A percentile compares a stretch with the other conserved stretches of the same genome.
Evolutionary conservation across 2,113 vertebrate species (phyloP).

Genomic region (Anarhynchus alexandrinus): DNA sequence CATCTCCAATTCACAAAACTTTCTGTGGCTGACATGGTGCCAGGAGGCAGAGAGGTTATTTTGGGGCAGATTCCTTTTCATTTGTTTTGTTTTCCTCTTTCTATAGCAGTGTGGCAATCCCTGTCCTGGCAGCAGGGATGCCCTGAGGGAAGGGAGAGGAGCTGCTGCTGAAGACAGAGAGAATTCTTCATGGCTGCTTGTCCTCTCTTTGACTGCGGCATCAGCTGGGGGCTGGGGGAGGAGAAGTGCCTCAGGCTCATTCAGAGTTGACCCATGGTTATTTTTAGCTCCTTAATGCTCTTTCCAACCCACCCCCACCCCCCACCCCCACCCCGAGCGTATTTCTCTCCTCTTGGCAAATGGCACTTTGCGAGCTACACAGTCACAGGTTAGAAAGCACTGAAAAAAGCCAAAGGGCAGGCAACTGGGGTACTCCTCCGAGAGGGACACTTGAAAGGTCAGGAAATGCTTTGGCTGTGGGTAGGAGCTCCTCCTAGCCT

Average conservation of each 20-base stretch:
- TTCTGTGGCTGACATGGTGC: neutral
- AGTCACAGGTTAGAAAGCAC: conserved; percentile 42
- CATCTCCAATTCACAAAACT: conserved; percentile 3
- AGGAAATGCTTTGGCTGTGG: neutral
- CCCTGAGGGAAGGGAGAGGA: neutral
- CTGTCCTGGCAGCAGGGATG: neutral
- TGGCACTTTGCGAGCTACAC: neutral
- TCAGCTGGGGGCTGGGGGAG: conserved; percentile 9
- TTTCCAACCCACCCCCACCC: neutral
- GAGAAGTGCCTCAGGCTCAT: neutral
- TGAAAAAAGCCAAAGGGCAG: conserved; percentile 39
- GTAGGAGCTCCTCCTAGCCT: neutral
- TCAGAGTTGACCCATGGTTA: conserved; percentile 61
- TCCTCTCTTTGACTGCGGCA: conserved; percentile 33
- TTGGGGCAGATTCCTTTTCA: conserved; percentile 35
- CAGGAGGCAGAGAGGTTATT: conserved; percentile 50
- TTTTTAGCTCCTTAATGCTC: conserved; percentile 75
- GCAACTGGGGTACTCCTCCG: neutral
- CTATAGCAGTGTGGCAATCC: conserved; percentile 51
- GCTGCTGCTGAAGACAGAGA: neutral
- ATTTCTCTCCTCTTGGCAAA: conserved; percentile 63
- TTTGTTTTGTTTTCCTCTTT: conserved; percentile 55
- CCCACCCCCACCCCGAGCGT: neutral
- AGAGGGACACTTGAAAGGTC: conserved; percentile 14
- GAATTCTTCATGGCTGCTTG: conserved; percentile 30